Conservation (phyloP, 2,888 invertebrate species). For the Pristionchus japonicus region DNA sequence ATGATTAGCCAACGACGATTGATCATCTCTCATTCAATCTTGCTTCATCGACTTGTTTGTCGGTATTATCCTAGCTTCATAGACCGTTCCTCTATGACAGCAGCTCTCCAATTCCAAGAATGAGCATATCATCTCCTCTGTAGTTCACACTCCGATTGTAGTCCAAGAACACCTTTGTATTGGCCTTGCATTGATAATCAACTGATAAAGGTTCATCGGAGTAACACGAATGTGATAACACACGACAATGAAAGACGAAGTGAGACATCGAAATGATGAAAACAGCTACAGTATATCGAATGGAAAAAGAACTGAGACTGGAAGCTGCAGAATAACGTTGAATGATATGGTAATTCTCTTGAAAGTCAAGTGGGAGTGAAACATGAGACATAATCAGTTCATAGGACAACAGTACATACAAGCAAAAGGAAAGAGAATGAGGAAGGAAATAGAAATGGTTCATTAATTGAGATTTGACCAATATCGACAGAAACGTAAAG, state of each 20-base stretch:
- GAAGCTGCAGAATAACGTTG: neutral
- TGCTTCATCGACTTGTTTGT: too few relatives aligned
- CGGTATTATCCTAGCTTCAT: neutral
- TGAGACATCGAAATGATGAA: neutral
- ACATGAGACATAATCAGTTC: neutral
- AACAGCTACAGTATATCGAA: too few relatives aligned
- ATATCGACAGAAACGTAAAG: too few relatives aligned
- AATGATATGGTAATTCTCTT: neutral
- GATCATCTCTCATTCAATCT: neutral
- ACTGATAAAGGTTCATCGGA: constrained; percentile 22
- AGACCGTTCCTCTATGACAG: neutral
- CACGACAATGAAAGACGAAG: neutral
- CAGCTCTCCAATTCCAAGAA: neutral
- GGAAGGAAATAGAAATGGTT: neutral
- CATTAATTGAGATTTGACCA: too few relatives aligned
- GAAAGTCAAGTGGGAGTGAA: neutral
- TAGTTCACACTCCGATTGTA: constrained; percentile 18
- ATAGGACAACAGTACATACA: constrained; percentile 34
- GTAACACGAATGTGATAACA: neutral
- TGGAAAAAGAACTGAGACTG: neutral
- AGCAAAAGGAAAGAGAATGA: neutral
- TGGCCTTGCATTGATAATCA: neutral
- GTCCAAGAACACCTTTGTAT: neutral
- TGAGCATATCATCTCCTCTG: neutral
- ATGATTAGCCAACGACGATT: neutral